Evolutionary conservation across 1,140 invertebrate species (phyloP).

Genomic region (Meloidogyne hapla): DNA sequence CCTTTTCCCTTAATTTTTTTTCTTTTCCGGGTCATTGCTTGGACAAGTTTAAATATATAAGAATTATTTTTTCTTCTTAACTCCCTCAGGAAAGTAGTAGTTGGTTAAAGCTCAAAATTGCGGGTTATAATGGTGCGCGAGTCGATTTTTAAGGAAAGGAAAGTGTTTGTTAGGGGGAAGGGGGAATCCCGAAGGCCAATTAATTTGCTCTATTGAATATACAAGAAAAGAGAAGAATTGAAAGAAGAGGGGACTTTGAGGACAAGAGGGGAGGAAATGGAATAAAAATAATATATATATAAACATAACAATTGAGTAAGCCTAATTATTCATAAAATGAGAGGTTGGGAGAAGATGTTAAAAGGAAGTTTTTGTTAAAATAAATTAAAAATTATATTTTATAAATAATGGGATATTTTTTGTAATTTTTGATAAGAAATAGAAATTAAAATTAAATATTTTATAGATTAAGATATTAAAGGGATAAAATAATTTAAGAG

Average conservation of each 20-base stretch:
- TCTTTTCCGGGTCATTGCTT: not conserved
- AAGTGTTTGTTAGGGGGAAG: slow-evolving; percentile 9
- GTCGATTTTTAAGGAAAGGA: not conserved
- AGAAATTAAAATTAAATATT: too few species aligned
- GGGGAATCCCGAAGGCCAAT: slow-evolving; percentile 22
- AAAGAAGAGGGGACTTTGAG: not conserved
- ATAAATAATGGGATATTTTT: too few species aligned
- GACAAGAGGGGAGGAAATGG: too few species aligned
- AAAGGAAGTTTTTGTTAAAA: slow-evolving; percentile 18
- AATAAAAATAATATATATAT: not conserved
- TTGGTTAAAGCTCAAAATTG: not conserved
- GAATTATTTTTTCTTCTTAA: not conserved
- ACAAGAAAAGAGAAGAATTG: slow-evolving; percentile 13
- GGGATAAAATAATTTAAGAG: too few species aligned
- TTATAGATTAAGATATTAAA: too few species aligned
- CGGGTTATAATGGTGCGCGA: not conserved
- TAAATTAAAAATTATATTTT: not conserved
- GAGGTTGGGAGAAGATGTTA: not conserved
- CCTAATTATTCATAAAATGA: slow-evolving; percentile 22
- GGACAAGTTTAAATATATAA: not conserved
- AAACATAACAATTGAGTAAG: not conserved
- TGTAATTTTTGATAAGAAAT: too few species aligned
- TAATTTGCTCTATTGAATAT: slow-evolving; percentile 22
- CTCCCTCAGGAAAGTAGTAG: too few species aligned
- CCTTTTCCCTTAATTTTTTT: not conserved